phyloP scores from a whole-genome alignment of 2,797 vertebrate genomes.

The Geotrypetes seraphini region DNA sequence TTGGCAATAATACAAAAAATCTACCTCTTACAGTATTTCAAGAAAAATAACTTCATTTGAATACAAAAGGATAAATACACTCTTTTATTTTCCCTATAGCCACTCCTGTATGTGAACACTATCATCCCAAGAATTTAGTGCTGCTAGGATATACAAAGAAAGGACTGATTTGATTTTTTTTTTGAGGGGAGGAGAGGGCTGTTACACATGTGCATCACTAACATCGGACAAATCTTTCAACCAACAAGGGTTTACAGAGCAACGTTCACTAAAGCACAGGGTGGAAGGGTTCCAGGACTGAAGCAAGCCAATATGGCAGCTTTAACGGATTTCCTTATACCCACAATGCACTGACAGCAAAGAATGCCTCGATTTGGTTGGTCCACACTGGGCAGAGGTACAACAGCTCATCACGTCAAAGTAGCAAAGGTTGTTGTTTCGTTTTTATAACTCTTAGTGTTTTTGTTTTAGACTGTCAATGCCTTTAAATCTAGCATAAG shows the following conservation, averaged over 20 bases:
- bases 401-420: constrained; percentile 28
- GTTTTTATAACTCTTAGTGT: neutral
- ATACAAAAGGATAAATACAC: constrained; percentile 96
- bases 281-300: constrained; percentile 51
- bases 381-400: constrained; percentile 48
- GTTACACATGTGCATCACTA: constrained; percentile 86
- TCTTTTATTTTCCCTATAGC: constrained; percentile 70
- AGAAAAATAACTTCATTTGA: constrained; percentile 95
- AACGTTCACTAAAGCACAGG: constrained; percentile 90
- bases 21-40: constrained; percentile 79
- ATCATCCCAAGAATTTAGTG: constrained; percentile 46
- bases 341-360: constrained; percentile 87
- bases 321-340: constrained; percentile 71
- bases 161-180: constrained; percentile 49
- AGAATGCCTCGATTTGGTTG: constrained; percentile 64
- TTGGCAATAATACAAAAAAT: constrained; percentile 94
- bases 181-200: constrained; percentile 44
- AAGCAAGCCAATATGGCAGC: constrained; percentile 69
- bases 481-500: constrained; percentile 31
- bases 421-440: constrained; percentile 39
- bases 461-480: constrained; percentile 22
- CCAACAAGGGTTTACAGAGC: constrained; percentile 83
- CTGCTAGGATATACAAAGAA: constrained; percentile 61
- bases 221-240: constrained; percentile 87
- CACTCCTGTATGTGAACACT: constrained; percentile 61